Evolutionary conservation across 2,888 invertebrate genomes (phyloP).

Genomic region (Hololepta plana): DNA sequence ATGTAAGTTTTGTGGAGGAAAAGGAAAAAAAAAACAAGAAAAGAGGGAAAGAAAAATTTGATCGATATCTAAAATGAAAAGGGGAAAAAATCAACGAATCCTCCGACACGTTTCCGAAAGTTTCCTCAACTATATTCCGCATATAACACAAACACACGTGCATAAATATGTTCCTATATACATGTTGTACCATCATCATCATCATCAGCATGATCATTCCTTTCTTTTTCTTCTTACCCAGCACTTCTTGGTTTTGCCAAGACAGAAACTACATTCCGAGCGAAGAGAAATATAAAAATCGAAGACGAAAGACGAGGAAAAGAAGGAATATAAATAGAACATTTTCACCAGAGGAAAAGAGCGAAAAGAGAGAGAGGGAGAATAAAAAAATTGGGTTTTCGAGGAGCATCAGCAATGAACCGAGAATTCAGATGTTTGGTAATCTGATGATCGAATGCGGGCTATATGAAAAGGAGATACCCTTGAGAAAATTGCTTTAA

Average conservation of each 20-base stretch:
- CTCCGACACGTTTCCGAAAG: too few species aligned
- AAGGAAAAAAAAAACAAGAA: constrained; percentile 4
- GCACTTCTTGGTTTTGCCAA: too few species aligned
- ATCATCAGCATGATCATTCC: too few species aligned
- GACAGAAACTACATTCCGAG: too few species aligned
- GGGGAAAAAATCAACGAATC: too few species aligned
- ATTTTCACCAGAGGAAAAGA: too few species aligned
- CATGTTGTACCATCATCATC: too few species aligned
- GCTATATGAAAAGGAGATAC: constrained; percentile 15
- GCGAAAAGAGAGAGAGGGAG: constrained; percentile 3
- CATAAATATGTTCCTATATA: too few species aligned
- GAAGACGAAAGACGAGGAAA: constrained; percentile 3
- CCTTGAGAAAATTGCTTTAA: constrained; percentile 15
- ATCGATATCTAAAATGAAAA: constrained; percentile 14
- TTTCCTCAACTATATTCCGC: too few species aligned
- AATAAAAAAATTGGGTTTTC: constrained; percentile 8
- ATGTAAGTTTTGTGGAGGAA: constrained; percentile 13
- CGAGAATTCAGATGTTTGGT: constrained; percentile 16
- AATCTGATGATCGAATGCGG: constrained; percentile 20
- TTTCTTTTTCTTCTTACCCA: too few species aligned
- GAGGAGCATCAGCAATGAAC: constrained; percentile 13
- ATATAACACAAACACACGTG: too few species aligned
- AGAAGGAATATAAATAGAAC: constrained; percentile 11
- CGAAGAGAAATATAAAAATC: too few species aligned
- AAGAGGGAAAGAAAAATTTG: constrained; percentile 10